Evolutionary conservation across 2,797 vertebrate species (phyloP).

Genomic region (Alexandromys oeconomus): DNA sequence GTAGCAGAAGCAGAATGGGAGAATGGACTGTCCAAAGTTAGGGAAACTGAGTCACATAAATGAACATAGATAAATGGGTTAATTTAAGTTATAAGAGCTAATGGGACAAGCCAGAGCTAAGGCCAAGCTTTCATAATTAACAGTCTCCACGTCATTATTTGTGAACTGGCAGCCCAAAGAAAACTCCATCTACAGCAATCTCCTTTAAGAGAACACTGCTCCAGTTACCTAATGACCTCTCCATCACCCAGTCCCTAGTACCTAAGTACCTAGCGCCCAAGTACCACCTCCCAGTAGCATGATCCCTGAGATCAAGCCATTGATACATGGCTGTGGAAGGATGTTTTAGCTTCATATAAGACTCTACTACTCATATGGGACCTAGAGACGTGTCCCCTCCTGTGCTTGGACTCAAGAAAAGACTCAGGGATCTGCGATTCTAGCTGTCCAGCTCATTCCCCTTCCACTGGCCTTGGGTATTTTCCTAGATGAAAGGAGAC

Average conservation of each 20-base stretch:
- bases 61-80: not conserved
- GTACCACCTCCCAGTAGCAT: not conserved
- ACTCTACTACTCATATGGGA: not conserved
- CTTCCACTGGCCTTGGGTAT: not conserved
- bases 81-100: not conserved
- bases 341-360: not conserved
- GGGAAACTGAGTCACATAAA: not conserved
- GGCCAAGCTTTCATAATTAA: not conserved
- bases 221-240: not conserved
- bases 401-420: not conserved
- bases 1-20: not conserved
- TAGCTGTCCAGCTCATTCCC: not conserved
- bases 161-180: not conserved
- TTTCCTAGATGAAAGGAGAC: not conserved
- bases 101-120: not conserved
- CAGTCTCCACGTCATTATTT: not conserved
- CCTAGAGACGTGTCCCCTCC: not conserved
- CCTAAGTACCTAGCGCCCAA: not conserved
- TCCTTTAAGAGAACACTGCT: not conserved
- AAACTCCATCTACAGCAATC: not conserved
- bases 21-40: not conserved
- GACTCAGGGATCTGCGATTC: not conserved
- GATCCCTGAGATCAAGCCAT: not conserved
- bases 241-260: rapidly evolving
- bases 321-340: not conserved